Conservation (phyloP, 2,888 invertebrate species). For the Caenorhabditis sp. region DNA sequence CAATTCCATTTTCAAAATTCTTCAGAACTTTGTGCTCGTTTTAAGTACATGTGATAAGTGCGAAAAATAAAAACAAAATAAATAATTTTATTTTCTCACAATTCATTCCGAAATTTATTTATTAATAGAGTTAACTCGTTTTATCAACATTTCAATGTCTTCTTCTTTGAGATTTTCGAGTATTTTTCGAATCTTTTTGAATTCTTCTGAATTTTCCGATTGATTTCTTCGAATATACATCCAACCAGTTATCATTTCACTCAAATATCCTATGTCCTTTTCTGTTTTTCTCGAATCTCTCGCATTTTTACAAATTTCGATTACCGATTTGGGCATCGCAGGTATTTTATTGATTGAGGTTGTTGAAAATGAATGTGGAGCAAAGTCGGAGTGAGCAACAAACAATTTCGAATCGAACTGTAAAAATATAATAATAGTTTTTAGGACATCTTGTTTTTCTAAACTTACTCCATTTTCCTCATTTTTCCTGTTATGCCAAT, state of each 20-base stretch:
- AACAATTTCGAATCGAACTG: neutral
- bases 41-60: no score
- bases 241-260: neutral
- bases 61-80: no score
- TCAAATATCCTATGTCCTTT: neutral
- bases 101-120: neutral
- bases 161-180: neutral
- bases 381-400: neutral
- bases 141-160: neutral
- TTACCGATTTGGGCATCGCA: neutral
- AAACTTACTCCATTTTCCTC: neutral
- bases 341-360: neutral
- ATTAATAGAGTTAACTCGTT: neutral
- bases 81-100: no score
- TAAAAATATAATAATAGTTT: neutral
- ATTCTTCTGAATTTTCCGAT: neutral
- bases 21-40: no score
- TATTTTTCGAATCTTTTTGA: neutral
- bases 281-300: neutral
- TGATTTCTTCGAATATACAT: neutral
- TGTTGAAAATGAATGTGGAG: neutral
- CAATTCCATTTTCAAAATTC: no score
- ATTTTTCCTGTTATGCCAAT: neutral
- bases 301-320: neutral
- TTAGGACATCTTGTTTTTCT: no score